A percentile compares a stretch with the other conserved stretches of the same genome.
Evolutionary conservation across 53 echinoderm and acorn worm species (phyloP).

Genomic region (Echinometra lucunter): DNA sequence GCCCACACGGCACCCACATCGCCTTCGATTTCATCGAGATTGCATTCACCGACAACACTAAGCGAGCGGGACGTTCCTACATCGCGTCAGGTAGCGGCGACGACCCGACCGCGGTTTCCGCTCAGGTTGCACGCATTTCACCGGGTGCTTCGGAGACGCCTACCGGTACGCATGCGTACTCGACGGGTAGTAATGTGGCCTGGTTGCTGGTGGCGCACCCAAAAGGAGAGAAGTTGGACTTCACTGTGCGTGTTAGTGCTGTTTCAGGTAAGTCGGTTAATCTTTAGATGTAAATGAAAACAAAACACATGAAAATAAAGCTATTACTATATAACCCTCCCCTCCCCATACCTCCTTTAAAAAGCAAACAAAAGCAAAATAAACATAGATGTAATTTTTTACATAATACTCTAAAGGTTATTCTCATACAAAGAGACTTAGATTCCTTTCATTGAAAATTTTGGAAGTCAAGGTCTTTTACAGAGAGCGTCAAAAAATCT

Average conservation of each 20-base stretch:
- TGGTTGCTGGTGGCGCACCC: constrained; percentile 45
- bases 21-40: constrained; percentile 46
- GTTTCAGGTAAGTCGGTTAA: neutral
- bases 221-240: constrained; percentile 55
- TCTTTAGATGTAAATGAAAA: no score
- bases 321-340: no score
- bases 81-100: constrained; percentile 38
- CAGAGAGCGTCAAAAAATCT: no score
- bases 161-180: constrained; percentile 32
- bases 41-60: constrained; percentile 41
- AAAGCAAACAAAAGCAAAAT: no score
- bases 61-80: constrained; percentile 28
- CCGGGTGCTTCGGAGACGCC: neutral
- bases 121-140: constrained; percentile 3
- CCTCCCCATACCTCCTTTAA: no score
- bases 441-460: no score
- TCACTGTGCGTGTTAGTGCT: constrained; percentile 26
- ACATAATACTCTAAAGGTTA: no score
- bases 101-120: constrained; percentile 14
- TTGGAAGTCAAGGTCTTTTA: no score
- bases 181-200: neutral
- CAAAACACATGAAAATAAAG: no score
- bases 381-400: no score
- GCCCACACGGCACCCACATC: neutral
- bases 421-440: no score